Base-by-base conservation (phyloP, 2,888 invertebrate species). In the Heliconius aoede region DNA sequence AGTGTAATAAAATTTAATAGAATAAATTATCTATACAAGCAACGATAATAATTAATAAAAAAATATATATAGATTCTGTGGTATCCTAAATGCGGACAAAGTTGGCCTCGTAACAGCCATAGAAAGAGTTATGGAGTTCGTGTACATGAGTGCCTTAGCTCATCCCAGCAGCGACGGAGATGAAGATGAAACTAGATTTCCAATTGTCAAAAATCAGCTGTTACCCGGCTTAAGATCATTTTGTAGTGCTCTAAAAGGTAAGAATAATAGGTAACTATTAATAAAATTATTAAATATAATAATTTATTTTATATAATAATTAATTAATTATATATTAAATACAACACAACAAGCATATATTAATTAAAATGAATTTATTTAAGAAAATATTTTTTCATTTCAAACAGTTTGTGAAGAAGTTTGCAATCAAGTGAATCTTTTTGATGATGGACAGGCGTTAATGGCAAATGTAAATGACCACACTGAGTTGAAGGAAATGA, bases 141-240 rank as follows among this genome's bases (percentile, higher is more conserved):
- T 99, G 24, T 98, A 98, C 85, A 97, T 99, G 96, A 98, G 98
- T 84, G 98, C 98, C 0, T 91, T 98, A 68, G 97, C 97, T 0
- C 97, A 97, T 88, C 97, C 97, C 0, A 96, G 96, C 83, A 93
- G 95, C 13, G 97, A 98, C 82, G 96, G 96, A 0, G 98, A 98
- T 75, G 97, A 98, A 81, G 97, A 98, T 83, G 97, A 97, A 79
- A 95, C 96, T 0, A 95, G 95, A 79, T 97, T 97, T 84, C 96
- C 97, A 0, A 96, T 98, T 86, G 97, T 98, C 7, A 97, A 98
- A 86, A 97, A 97, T 80, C 97, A 97, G 84, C 93, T 98, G 15
- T 90, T 98, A 24, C 98, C 98, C 0, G 97, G 97, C 1, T 90
- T 98, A 3, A 93, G 98, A 79, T 98, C 98, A 0, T 98, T 98